phyloP scores from a whole-genome alignment of 2,888 invertebrate genomes.

The Lithophane semibrunnea region DNA sequence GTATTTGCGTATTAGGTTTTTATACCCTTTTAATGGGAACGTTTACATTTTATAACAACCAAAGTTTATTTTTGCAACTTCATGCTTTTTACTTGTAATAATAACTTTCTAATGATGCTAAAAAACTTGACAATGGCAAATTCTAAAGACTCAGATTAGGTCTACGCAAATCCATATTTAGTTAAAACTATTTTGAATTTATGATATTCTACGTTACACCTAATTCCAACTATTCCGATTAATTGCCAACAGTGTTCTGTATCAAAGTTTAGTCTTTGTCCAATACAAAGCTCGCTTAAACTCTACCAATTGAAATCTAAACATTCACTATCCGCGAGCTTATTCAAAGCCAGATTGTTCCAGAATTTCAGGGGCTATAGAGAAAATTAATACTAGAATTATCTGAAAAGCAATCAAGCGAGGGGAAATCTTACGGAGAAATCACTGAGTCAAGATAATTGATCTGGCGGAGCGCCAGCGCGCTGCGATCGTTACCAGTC shows the following conservation, averaged over 20 bases:
- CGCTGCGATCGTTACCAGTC: slow-evolving; percentile 75
- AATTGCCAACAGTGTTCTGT: slow-evolving; percentile 4
- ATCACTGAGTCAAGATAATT: slow-evolving; percentile 71
- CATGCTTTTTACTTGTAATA: not conserved
- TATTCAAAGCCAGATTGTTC: slow-evolving; percentile 31
- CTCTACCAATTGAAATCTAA: slow-evolving; percentile 21
- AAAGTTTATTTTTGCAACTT: not conserved
- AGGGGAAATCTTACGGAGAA: slow-evolving; percentile 62
- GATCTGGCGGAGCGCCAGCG: slow-evolving; percentile 79
- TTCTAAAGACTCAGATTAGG: not conserved
- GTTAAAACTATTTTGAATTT: not conserved
- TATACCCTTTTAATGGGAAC: not conserved
- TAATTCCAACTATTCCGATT: not conserved
- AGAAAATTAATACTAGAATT: slow-evolving; percentile 48
- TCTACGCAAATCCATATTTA: not conserved
- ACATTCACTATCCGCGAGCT: slow-evolving; percentile 9
- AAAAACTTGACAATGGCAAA: too few species aligned
- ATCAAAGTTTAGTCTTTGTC: not conserved
- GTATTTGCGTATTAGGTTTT: not conserved
- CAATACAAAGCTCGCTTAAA: not conserved
- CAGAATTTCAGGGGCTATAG: slow-evolving; percentile 12
- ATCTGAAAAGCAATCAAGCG: slow-evolving; percentile 47
- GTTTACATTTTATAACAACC: not conserved
- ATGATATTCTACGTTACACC: not conserved
- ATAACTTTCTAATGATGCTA: not conserved